Evolutionary conservation across 2,797 vertebrate species (phyloP).

Genomic region (Protosalanx chinensis): DNA sequence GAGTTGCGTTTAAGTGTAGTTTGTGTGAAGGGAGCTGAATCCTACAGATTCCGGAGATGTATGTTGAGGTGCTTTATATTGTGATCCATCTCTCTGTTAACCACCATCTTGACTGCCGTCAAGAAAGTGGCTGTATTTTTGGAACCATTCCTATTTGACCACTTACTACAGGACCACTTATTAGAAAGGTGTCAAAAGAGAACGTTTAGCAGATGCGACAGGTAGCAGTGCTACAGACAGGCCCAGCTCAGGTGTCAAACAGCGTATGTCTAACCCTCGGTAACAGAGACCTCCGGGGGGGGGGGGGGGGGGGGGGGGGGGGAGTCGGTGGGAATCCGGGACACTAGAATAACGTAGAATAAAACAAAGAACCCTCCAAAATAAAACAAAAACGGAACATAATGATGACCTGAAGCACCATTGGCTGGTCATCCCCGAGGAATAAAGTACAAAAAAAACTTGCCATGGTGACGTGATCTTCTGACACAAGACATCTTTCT

Average conservation of each 20-base stretch:
- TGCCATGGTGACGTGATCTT: conserved; percentile 34
- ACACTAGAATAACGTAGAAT: conserved; percentile 18
- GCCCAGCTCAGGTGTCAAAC: conserved; percentile 19
- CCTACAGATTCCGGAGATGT: no score
- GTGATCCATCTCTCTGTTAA: no score
- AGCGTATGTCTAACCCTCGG: conserved; percentile 14
- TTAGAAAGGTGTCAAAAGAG: no score
- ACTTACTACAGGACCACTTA: no score
- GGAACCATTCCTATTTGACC: no score
- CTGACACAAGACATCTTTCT: conserved; percentile 37
- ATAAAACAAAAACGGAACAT: conserved; percentile 30
- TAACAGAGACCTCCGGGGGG: conserved; percentile 38
- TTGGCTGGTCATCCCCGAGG: conserved; percentile 44
- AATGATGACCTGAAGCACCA: conserved; percentile 47
- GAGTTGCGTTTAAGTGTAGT: background rate
- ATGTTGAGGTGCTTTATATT: no score
- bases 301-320: conserved; percentile 25
- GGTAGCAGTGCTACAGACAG: no score
- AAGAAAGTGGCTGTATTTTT: no score
- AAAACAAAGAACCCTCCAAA: conserved; percentile 38
- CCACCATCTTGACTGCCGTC: no score
- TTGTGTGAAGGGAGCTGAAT: background rate
- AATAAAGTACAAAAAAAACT: conserved; percentile 26
- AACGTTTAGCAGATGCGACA: no score
- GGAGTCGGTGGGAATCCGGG: no score